Conservation (phyloP, 2,888 invertebrate genomes). For the Netelia inedita region DNA sequence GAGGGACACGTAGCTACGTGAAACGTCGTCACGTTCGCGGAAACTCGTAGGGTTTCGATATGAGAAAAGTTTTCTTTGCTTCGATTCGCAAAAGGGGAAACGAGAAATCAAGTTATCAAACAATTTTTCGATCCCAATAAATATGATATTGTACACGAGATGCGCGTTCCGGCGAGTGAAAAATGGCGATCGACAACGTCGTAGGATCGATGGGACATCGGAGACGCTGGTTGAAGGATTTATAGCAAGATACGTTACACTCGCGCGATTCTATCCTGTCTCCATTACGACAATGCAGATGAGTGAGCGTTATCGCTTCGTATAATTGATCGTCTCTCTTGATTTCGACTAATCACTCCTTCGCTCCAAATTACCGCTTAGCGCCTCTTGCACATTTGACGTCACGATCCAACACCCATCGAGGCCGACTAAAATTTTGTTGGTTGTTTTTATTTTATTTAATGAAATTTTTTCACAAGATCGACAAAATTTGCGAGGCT, state of each 20-base stretch:
- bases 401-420: conserved; percentile 21
- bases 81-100: conserved; percentile 10
- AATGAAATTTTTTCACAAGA: not conserved
- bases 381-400: conserved; percentile 38
- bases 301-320: conserved; percentile 60
- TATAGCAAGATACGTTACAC: not conserved
- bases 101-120: conserved; percentile 55
- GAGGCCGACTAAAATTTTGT: conserved; percentile 14
- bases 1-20: not conserved
- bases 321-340: conserved; percentile 62
- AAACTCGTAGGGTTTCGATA: conserved; percentile 37
- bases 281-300: conserved; percentile 60
- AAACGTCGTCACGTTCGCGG: conserved; percentile 49
- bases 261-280: conserved; percentile 48
- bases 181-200: not conserved
- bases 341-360: conserved; percentile 62
- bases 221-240: not conserved
- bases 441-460: conserved; percentile 13
- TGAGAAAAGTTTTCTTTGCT: conserved; percentile 51
- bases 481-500: too few relatives aligned
- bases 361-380: conserved; percentile 45
- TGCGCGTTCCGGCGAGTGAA: conserved; percentile 1
- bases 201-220: not conserved
- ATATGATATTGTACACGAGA: conserved; percentile 11
- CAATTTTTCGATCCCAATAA: conserved; percentile 29